Conservation (phyloP, 2,113 vertebrate genomes). For the Halcyon senegalensis region DNA sequence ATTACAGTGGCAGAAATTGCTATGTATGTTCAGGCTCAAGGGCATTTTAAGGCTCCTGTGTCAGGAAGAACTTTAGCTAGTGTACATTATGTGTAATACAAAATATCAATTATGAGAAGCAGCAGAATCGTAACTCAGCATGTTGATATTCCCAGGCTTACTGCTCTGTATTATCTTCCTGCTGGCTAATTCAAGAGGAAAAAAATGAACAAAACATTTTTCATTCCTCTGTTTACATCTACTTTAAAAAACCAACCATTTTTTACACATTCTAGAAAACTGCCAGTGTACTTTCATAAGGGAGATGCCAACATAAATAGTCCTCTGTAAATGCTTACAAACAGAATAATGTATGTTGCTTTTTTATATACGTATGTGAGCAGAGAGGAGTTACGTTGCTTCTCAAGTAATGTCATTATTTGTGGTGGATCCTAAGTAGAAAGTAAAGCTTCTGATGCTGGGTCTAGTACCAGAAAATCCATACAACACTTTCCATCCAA, state of each 20-base stretch:
- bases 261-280: background rate
- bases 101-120: background rate
- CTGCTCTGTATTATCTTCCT: background rate
- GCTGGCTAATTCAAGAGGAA: background rate
- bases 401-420: background rate
- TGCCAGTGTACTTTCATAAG: background rate
- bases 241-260: background rate
- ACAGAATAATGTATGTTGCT: background rate
- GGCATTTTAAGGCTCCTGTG: background rate
- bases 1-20: background rate
- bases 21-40: background rate
- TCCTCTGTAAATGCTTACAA: background rate
- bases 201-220: background rate
- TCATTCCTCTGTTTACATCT: background rate
- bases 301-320: background rate
- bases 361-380: background rate
- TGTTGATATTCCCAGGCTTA: background rate
- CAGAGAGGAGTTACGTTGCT: background rate
- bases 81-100: background rate
- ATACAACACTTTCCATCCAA: background rate
- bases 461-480: background rate
- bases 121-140: background rate
- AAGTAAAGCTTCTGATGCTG: background rate
- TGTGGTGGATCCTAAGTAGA: accelerated
- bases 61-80: background rate